These are phyloP conservation scores for Agrochola litura DNA, from an alignment of 2,888 invertebrate species.

Conservation along the genomic window DNA sequence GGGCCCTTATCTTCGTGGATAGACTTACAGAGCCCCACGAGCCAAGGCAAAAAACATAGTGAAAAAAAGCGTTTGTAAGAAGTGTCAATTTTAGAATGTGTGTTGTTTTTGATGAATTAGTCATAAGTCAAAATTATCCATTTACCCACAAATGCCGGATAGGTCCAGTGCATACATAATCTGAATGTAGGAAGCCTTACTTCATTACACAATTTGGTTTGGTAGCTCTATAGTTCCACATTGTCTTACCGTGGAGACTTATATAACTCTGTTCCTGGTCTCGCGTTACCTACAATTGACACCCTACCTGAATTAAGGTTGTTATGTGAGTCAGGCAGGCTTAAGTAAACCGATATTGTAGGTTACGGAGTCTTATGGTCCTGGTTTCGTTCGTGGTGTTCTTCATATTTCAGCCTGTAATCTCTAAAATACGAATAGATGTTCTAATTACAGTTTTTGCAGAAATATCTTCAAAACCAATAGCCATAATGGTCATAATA, in stretches of 20 bases:
- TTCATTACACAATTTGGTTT: slow-evolving; percentile 54
- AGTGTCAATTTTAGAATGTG: background rate
- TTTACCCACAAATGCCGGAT: slow-evolving; percentile 50
- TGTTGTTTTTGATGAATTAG: background rate
- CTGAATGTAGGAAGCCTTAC: slow-evolving; percentile 47
- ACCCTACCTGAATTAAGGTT: slow-evolving; percentile 55
- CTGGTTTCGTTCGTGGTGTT: background rate
- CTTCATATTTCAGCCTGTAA: background rate
- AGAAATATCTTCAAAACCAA: no score
- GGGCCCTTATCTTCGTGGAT: background rate
- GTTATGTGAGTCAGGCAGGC: slow-evolving; percentile 40
- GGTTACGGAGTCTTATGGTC: slow-evolving; percentile 24
- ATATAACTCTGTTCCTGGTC: slow-evolving; percentile 56
- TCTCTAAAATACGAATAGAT: no score
- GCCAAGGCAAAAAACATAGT: background rate
- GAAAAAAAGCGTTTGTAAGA: background rate
- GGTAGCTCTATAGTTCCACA: slow-evolving; percentile 58
- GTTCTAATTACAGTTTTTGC: no score
- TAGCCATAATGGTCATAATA: no score
- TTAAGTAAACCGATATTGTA: slow-evolving; percentile 53
- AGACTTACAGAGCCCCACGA: background rate
- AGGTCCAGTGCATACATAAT: slow-evolving; percentile 52
- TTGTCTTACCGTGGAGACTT: slow-evolving; percentile 60
- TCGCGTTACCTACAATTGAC: slow-evolving; percentile 58
- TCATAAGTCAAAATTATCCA: slow-evolving; percentile 10